Base-by-base conservation (phyloP, 2,888 invertebrate genomes). In the Vanessa cardui region DNA sequence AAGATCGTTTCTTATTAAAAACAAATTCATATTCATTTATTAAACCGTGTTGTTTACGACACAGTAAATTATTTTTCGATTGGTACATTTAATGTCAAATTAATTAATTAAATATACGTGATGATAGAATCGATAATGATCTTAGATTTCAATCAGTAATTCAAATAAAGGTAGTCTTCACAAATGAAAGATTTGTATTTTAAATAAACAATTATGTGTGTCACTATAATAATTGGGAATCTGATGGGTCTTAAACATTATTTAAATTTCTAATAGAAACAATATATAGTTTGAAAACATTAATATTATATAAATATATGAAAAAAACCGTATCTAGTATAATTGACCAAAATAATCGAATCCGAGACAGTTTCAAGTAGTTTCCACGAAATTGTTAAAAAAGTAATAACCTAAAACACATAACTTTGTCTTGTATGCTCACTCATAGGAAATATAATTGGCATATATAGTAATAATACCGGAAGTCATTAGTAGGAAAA, bases 401-500 rank as follows among this genome's bases (percentile, higher is more conserved):
- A 69, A 71, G 66, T 69, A 64, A 44, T 66, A 18, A 44, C 56
- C 44, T 65, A 71, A 64, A 56, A 58, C 61, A 70, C 45, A 21
- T 68, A 68, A 71, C 69, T 84, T 20, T 84, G 84, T 86, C 86
- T 88, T 87, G 76, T 70, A 70, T 87, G 86, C 82, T 88, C 87
- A 86, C 81, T 85, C 85, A 86, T 79, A 83, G 85, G 86, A 85
- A 88, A 90, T 91, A 90, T 91, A 89, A 90, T 90, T 89, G 88
- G 86, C 83, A 77, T 84, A 39, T 39, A 87, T 85, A 86, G 87
- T 89, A 89, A 90, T 56, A 89, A 87, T 84, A 86, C 90, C 88
- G 91, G 91, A 92, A 91, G 89, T 92, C 90, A 88, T 92, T 92
- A 91, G 89, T 86, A 86, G 87, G 83, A 80, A 85, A 88, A 83